phyloP scores from a whole-genome alignment of 2,797 vertebrate species.

The Peromyscus aztecus region DNA sequence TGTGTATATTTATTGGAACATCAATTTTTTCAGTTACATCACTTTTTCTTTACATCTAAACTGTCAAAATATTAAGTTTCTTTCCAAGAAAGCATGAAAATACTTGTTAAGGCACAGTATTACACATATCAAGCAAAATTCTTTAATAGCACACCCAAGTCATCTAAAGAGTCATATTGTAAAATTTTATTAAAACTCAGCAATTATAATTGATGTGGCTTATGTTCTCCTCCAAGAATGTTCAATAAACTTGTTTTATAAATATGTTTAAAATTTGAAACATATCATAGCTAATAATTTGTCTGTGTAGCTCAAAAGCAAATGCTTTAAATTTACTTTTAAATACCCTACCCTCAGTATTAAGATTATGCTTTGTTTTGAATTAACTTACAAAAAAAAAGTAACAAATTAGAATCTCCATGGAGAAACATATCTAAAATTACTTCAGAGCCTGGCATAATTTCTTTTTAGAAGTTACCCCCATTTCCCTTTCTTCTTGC shows the following conservation, averaged over 20 bases:
- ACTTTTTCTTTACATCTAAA: constrained; percentile 7
- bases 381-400: constrained; percentile 1
- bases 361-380: neutral
- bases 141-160: neutral
- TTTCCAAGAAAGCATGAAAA: constrained; percentile 36
- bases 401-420: neutral
- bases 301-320: constrained; percentile 22
- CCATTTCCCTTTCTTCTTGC: constrained; percentile 37
- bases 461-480: constrained; percentile 27
- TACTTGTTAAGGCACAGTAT: neutral
- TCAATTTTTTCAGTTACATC: neutral
- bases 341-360: neutral
- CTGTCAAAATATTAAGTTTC: neutral
- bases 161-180: constrained; percentile 3
- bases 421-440: constrained; percentile 48
- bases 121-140: neutral
- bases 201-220: constrained; percentile 37
- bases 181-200: constrained; percentile 29
- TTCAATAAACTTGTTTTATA: constrained; percentile 20
- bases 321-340: constrained; percentile 53
- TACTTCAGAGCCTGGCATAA: neutral
- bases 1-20: constrained; percentile 26
- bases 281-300: constrained; percentile 26
- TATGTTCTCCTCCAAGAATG: neutral
- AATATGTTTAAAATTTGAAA: neutral